These are phyloP conservation scores for Dilophus febrilis DNA, from an alignment of 2,888 invertebrate species.

Conservation along the genomic window DNA sequence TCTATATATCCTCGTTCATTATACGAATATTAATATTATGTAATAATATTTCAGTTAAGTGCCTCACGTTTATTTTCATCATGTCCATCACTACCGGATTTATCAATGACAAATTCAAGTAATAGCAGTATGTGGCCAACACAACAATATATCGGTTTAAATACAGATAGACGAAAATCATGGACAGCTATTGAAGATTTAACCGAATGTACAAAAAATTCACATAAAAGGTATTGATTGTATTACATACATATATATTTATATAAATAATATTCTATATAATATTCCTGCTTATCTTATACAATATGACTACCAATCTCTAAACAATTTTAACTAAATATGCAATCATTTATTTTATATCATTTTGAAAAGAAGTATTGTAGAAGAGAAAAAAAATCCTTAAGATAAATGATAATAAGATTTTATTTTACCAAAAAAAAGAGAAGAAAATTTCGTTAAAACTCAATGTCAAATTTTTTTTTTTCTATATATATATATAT, in stretches of 20 bases:
- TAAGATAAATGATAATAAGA: too few species aligned
- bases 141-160: slow-evolving; percentile 21
- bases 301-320: too few species aligned
- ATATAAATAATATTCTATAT: not conserved
- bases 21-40: slow-evolving; percentile 3
- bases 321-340: slow-evolving; percentile 1
- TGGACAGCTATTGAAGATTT: slow-evolving; percentile 75
- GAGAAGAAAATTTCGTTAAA: too few species aligned
- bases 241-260: not conserved
- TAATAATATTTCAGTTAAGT: slow-evolving; percentile 14
- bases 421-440: too few species aligned
- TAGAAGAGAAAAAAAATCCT: too few species aligned
- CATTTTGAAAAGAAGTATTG: too few species aligned
- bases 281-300: not conserved
- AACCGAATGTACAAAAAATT: slow-evolving; percentile 36
- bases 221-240: slow-evolving; percentile 34
- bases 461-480: too few species aligned
- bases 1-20: too few species aligned
- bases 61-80: slow-evolving; percentile 17
- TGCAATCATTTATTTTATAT: not conserved
- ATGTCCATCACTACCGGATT: slow-evolving; percentile 26
- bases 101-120: slow-evolving; percentile 16
- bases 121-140: slow-evolving; percentile 24
- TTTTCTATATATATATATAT: too few species aligned
- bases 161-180: slow-evolving; percentile 47